Evolutionary conservation across 2,797 vertebrate species (phyloP).

Genomic region (Alca torda): DNA sequence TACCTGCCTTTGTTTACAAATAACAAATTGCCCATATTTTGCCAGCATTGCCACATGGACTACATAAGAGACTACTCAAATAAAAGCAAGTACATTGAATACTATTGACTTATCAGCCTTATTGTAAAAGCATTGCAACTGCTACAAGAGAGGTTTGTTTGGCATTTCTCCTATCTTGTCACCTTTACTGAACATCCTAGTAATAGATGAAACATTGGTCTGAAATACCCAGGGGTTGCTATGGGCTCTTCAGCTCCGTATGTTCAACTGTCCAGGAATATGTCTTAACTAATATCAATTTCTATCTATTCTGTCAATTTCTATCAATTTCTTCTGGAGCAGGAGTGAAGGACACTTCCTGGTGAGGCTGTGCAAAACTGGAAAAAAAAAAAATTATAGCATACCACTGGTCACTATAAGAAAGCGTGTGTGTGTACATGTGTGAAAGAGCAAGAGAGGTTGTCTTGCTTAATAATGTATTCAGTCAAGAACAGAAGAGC

Average conservation of each 20-base stretch:
- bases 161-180: neutral
- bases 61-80: neutral
- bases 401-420: neutral
- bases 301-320: neutral
- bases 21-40: neutral
- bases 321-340: neutral
- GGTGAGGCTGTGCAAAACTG: neutral
- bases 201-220: neutral
- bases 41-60: neutral
- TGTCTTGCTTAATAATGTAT: neutral
- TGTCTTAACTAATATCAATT: neutral
- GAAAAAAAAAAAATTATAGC: neutral
- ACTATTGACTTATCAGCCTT: neutral
- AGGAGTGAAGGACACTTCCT: neutral
- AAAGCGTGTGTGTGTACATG: neutral
- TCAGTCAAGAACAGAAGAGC: neutral
- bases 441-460: neutral
- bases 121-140: neutral
- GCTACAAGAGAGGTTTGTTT: neutral
- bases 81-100: neutral
- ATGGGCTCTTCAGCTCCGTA: accelerated
- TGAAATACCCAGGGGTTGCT: accelerated
- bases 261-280: neutral
- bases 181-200: neutral
- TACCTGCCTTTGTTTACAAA: neutral